Base-by-base conservation (phyloP, 2,888 invertebrate genomes). In the Buathra laborator region DNA sequence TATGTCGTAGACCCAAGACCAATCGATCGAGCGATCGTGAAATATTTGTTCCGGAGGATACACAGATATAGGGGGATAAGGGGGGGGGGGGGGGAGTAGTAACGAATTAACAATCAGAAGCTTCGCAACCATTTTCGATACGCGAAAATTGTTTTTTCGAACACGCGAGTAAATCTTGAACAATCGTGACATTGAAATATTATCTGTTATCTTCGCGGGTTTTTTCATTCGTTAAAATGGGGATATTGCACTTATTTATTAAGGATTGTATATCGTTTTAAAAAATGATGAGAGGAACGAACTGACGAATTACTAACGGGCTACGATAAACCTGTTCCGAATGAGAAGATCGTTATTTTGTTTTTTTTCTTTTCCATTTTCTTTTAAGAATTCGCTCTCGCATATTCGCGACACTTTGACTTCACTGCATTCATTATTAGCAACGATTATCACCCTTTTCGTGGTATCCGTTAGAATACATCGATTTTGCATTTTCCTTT, bases 121-220 rank as follows among this genome's bases (percentile, higher is more conserved):
- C 19, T 53, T 53, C 53, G 19, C 37, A 53, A 53, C 53, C n/a
- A 53, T 3, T 53, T 53, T 10, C 53, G 53, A 19, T 19, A 14
- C 24, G 14, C 44, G 29, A 48, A 14, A 44, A 68, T 46, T 46
- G 2, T 46, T 46, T 74, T 74, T 64, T 46, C 48, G 32, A 62
- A 74, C 74, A 74, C 74, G 59, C 74, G 74, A 74, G 62, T 29
- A 29, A 62, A 48, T 44, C 48, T 44, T 59, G 59, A 74, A 62
- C 4, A 12, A 53, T 71, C 16, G 24, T 59, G 62, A 66, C 67
- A 29, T 53, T 51, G 43, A 74, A 46, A 48, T 76, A 48, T 70
- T 70, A 53, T 64, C 12, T 48, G 53, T 62, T n/a, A 29, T 64
- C 62, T 48, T 74, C 48, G 12, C 43, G 74, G 48, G 3, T 56